Evolutionary conservation across 2,797 vertebrate species (phyloP).

Genomic region (Threskiornis aethiopicus): DNA sequence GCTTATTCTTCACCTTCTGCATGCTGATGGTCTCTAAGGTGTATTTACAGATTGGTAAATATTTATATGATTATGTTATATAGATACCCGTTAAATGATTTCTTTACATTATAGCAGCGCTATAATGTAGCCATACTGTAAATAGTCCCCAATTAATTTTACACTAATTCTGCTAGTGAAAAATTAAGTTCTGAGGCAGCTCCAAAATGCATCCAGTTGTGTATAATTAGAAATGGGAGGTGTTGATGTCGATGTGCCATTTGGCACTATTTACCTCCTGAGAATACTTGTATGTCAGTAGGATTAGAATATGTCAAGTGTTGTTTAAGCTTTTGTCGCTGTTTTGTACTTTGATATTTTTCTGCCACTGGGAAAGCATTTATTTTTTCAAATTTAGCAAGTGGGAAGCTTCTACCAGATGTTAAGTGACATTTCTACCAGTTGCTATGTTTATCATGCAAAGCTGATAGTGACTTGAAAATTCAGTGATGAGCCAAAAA

Average conservation of each 20-base stretch:
- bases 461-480: background rate
- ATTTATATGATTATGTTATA: background rate
- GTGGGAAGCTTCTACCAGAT: background rate
- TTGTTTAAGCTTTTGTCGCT: background rate
- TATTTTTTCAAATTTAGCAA: background rate
- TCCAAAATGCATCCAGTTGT: background rate
- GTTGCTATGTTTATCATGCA: background rate
- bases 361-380: background rate
- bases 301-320: background rate
- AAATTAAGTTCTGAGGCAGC: background rate
- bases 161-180: background rate
- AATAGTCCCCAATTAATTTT: background rate
- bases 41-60: background rate
- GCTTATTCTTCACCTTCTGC: background rate
- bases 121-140: background rate
- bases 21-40: background rate
- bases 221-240: background rate
- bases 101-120: background rate
- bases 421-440: background rate
- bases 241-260: background rate
- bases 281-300: background rate
- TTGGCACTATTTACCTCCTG: background rate
- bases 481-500: background rate
- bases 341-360: background rate
- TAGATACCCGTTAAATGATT: background rate